These are phyloP conservation scores for Atherix ibis DNA, from an alignment of 2,888 invertebrate genomes.

Conservation along the genomic window DNA sequence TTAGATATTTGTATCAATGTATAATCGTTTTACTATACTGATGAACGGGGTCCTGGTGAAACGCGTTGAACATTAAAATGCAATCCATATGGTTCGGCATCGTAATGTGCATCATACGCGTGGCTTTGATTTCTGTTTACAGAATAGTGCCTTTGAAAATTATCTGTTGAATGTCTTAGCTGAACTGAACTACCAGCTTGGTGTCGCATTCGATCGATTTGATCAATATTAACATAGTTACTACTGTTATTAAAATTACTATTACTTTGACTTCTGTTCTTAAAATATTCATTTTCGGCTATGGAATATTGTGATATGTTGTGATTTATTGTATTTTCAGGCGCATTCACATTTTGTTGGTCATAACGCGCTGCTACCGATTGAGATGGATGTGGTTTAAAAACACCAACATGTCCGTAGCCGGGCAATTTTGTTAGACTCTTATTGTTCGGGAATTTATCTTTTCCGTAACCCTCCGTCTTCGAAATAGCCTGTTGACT, in stretches of 20 bases:
- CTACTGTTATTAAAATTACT: slow-evolving; percentile 17
- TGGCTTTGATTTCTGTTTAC: slow-evolving; percentile 26
- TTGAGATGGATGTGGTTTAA: slow-evolving; percentile 48
- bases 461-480: slow-evolving; percentile 10
- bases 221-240: slow-evolving; percentile 41
- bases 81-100: slow-evolving; percentile 9
- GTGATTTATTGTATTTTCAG: slow-evolving; percentile 7
- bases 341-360: slow-evolving; percentile 11
- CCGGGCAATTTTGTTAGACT: slow-evolving; percentile 45
- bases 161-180: slow-evolving; percentile 16
- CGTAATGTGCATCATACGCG: slow-evolving; percentile 20
- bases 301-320: slow-evolving; percentile 13
- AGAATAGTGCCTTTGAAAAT: slow-evolving; percentile 30
- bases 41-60: background rate
- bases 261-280: slow-evolving; percentile 5
- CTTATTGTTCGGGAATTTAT: slow-evolving; percentile 64
- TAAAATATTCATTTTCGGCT: slow-evolving; percentile 3
- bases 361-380: slow-evolving; percentile 22
- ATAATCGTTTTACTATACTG: no score
- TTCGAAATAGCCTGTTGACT: slow-evolving; percentile 15
- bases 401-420: slow-evolving; percentile 66
- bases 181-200: slow-evolving; percentile 24
- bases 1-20: no score
- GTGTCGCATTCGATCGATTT: slow-evolving; percentile 36
- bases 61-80: slow-evolving; percentile 14